phyloP scores from a whole-genome alignment of 2,113 vertebrate species.

The Bambusicola thoracicus region DNA sequence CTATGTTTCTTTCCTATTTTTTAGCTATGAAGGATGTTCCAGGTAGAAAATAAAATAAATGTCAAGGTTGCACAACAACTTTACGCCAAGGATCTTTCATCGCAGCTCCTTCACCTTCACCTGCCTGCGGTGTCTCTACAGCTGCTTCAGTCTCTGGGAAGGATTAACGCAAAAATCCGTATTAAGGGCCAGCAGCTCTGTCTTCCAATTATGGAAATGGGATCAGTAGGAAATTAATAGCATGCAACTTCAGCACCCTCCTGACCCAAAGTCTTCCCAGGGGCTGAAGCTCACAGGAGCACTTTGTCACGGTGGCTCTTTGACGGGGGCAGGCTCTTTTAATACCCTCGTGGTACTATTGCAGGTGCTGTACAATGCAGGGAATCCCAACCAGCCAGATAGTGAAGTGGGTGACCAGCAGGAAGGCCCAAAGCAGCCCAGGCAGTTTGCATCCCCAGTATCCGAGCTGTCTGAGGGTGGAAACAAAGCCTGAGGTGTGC shows the following conservation, averaged over 20 bases:
- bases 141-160: not conserved
- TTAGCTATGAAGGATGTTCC: conserved; percentile 31
- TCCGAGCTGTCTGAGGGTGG: too few relatives aligned
- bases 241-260: not conserved
- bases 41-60: not conserved
- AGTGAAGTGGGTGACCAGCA: not conserved
- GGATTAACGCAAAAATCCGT: not conserved
- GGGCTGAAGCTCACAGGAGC: not conserved
- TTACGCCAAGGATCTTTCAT: not conserved
- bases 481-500: not conserved
- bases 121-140: not conserved
- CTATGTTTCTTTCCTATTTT: not conserved
- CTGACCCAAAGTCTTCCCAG: not conserved
- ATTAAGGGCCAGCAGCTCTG: not conserved
- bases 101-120: not conserved
- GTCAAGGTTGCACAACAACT: accelerated
- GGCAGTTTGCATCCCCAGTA: not conserved
- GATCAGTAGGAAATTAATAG: not conserved
- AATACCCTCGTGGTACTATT: not conserved
- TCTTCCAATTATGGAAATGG: not conserved
- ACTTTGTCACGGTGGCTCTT: not conserved
- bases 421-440: not conserved
- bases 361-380: not conserved
- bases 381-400: not conserved
- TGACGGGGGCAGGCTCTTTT: not conserved